These are phyloP conservation scores for Nylanderia fulva DNA, from an alignment of 1,140 invertebrate genomes.

Conservation along the genomic window DNA sequence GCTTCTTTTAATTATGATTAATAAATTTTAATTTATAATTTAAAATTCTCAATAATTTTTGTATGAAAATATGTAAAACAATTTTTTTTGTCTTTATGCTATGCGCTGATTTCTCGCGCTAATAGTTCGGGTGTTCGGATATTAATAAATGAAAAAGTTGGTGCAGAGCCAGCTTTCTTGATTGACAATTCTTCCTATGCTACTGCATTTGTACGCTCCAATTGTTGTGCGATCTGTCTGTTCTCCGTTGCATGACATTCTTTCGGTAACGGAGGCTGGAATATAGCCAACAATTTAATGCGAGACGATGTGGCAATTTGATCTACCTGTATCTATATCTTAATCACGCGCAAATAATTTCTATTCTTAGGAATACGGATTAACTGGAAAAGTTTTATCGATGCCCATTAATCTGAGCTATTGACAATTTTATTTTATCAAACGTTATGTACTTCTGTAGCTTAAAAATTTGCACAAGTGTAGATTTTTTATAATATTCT, in stretches of 20 bases:
- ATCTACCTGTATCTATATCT: slow-evolving; percentile 39
- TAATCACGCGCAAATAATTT: slow-evolving; percentile 15
- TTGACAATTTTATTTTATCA: not conserved
- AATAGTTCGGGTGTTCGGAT: not conserved
- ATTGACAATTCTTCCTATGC: slow-evolving; percentile 10
- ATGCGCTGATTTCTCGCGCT: not conserved
- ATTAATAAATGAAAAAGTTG: not conserved
- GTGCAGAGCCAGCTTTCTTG: not conserved
- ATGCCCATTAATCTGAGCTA: not conserved
- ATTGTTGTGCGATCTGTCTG: slow-evolving; percentile 41
- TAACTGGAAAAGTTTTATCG: not conserved
- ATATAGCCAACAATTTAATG: slow-evolving; percentile 34
- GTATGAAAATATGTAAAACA: not conserved
- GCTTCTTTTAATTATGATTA: not conserved
- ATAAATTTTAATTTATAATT: not conserved
- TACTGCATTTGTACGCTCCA: slow-evolving; percentile 16
- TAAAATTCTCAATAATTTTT: not conserved
- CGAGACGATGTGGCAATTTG: slow-evolving; percentile 29
- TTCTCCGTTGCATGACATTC: slow-evolving; percentile 52
- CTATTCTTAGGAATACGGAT: not conserved
- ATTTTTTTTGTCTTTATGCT: not conserved
- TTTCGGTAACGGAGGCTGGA: slow-evolving; percentile 46
- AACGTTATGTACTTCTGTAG: not conserved
- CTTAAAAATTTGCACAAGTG: not conserved
- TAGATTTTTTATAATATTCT: too few species aligned